Evolutionary conservation across 2,113 vertebrate genomes (phyloP).

Genomic region (Dicerorhinus sumatrensis): DNA sequence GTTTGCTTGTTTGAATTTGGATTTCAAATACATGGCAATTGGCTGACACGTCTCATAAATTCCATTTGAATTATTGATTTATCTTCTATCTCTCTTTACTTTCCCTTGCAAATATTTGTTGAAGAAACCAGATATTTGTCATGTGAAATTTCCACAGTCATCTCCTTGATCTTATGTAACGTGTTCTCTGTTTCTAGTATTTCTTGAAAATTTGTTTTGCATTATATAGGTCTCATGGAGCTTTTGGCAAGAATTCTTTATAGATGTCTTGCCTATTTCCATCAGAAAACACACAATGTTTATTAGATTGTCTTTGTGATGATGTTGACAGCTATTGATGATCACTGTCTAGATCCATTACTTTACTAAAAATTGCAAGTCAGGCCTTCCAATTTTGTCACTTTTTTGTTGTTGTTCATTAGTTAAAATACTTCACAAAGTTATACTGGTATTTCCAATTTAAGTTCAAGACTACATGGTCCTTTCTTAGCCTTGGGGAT

Average conservation of each 20-base stretch:
- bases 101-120: not conserved
- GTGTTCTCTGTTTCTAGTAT: not conserved
- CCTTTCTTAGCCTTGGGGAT: not conserved
- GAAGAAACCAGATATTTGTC: not conserved
- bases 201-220: not conserved
- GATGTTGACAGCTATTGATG: not conserved
- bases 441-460: not conserved
- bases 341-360: not conserved
- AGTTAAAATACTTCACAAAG: not conserved
- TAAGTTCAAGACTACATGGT: not conserved
- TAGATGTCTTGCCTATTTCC: fast-evolving
- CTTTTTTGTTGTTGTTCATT: not conserved
- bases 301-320: not conserved
- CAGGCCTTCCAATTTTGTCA: not conserved
- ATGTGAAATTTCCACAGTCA: not conserved
- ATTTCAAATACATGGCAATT: not conserved
- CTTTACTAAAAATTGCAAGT: not conserved
- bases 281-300: not conserved
- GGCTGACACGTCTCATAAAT: not conserved
- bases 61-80: not conserved
- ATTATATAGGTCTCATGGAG: not conserved
- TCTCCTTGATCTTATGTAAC: not conserved
- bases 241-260: not conserved
- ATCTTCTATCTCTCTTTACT: not conserved
- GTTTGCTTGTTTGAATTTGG: not conserved